Conservation (phyloP, 2,797 vertebrate genomes). For the Lycodopsis pacificus region DNA sequence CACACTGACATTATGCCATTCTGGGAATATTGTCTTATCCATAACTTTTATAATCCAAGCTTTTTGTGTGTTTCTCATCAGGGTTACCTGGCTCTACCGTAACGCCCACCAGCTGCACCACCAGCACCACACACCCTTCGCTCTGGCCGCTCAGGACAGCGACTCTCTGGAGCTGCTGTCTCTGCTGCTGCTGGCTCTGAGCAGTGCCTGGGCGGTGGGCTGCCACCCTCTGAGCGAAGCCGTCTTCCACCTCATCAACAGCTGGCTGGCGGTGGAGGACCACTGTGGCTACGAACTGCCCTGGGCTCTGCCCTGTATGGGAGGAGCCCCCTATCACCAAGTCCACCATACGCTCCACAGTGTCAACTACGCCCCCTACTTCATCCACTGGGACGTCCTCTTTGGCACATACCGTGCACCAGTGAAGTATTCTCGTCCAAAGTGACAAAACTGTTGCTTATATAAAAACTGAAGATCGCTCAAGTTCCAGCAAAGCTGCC, state of each 20-base stretch:
- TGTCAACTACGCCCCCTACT: conserved; percentile 85
- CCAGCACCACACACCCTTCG: conserved; percentile 71
- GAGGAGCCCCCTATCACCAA: conserved; percentile 83
- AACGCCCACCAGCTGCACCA: conserved; percentile 80
- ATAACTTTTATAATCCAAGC: not conserved
- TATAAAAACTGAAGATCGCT: not conserved
- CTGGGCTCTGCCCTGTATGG: conserved; percentile 77
- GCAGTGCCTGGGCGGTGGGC: conserved; percentile 68
- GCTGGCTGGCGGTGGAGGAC: conserved; percentile 85
- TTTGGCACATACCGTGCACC: conserved; percentile 74
- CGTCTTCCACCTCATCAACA: conserved; percentile 84
- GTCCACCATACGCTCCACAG: conserved; percentile 73
- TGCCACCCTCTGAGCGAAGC: conserved; percentile 84
- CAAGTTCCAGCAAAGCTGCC: not conserved
- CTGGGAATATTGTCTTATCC: conserved; percentile 3
- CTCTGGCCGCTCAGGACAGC: conserved; percentile 82
- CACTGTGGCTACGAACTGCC: conserved; percentile 86
- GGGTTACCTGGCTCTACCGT: conserved; percentile 77
- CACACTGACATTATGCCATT: not conserved
- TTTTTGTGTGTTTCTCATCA: conserved; percentile 50
- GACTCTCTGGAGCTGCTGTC: conserved; percentile 78
- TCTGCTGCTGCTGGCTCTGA: conserved; percentile 77
- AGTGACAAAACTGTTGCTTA: not conserved
- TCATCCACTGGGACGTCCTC: conserved; percentile 84
- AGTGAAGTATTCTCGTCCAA: not conserved